Evolutionary conservation across 2,113 vertebrate genomes (phyloP), one percentile per base, ranked within the genome.

Genomic region (Semicossyphus pulcher): DNA sequence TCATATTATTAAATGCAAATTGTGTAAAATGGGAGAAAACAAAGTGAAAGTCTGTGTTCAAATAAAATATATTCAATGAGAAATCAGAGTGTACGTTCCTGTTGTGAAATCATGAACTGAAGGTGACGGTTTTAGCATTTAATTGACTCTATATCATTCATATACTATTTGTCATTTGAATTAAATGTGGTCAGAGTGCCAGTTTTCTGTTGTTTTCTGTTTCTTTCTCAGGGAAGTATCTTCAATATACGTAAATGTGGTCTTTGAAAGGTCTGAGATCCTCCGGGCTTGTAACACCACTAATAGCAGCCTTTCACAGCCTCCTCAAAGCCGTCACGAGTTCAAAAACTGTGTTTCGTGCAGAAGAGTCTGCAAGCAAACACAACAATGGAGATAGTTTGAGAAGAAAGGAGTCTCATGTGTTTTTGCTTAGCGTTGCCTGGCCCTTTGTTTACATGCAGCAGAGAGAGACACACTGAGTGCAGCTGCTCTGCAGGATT

Each of bases 401-500:
- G 63, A 81, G 37, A 18, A 61, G 62, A 71, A 81, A 79, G 11
- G 2, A 72, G 71, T 49, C 34, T 80, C 86, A 91, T 86, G 82
- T 91, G 91, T 85, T 91, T 88, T 79, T 68, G 77, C 72, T 91
- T 86, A 88, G 60, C 21, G 36, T 41, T 64, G 79, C 78, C 51
- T 26, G 32, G 82, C 20, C 60, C 61, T 28, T 85, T 90, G 86
- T 91, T 90, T 86, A 86, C 67, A 63, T 3, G 23, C 60, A 76
- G 68, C 65, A 18, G 29, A 76, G 72, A 84, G 84, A 72, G 31
- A 26, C 82, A 85, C 88, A 86, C 82, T 81, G 83, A 86, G 86
- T 72, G 79, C 88, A 90, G 89, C 87, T 92, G 90, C 74, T 90
- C 71, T 26, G 76, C 68, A 77, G 76, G 53, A 75, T 84, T 81